Conservation (phyloP, 92 coral and sea anemone genomes). For the Epizoanthus stellaris region DNA sequence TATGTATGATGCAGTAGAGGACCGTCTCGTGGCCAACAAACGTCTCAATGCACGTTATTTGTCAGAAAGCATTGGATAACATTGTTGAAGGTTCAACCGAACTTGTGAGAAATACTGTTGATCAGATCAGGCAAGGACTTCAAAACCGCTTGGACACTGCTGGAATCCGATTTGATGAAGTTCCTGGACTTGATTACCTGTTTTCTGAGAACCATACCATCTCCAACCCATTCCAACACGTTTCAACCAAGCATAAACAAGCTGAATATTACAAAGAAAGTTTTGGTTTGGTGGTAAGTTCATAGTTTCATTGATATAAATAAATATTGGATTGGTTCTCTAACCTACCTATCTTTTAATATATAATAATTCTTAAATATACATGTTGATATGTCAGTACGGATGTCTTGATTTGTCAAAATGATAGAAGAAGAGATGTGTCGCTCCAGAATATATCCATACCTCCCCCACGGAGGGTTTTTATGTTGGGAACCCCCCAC, state of each 20-base stretch:
- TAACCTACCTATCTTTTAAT: too few species aligned
- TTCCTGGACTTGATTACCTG: constrained; percentile 64
- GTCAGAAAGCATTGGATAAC: constrained; percentile 59
- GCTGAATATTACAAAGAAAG: constrained; percentile 58
- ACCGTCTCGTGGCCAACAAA: constrained; percentile 33
- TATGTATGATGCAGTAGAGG: constrained; percentile 32
- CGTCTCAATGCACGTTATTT: constrained; percentile 62
- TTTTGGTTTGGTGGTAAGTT: constrained; percentile 73
- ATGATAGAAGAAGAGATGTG: too few species aligned
- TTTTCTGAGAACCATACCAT: constrained; percentile 64
- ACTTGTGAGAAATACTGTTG: constrained; percentile 61
- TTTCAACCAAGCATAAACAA: constrained; percentile 67
- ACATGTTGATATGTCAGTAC: too few species aligned
- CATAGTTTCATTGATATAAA: too few species aligned
- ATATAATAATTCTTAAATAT: too few species aligned
- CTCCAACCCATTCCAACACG: constrained; percentile 60
- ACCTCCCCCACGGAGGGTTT: too few species aligned
- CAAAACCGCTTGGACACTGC: constrained; percentile 58
- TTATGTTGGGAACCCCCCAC: too few species aligned
- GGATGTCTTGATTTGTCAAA: too few species aligned
- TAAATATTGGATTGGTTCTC: too few species aligned
- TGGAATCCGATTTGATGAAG: constrained; percentile 55
- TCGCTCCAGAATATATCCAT: too few species aligned
- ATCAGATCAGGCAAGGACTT: constrained; percentile 43
- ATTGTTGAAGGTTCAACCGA: constrained; percentile 59